Base-by-base conservation (phyloP, 2,888 invertebrate species). In the Cistogaster globosa region DNA sequence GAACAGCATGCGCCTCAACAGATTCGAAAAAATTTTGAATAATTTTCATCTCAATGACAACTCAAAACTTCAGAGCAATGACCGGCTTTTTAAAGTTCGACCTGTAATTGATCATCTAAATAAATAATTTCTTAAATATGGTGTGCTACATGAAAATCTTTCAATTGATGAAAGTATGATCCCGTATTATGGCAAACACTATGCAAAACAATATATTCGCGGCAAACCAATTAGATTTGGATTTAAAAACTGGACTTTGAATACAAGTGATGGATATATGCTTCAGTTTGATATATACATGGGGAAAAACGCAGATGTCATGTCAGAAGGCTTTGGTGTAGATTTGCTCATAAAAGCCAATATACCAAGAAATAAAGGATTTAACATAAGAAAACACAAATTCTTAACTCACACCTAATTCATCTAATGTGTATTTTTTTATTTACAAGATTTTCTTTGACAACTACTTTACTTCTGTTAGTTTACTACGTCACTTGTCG, bases 401-500 rank as follows among this genome's bases (percentile, higher is more conserved):
- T 20, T 53, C 20, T 45, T 20, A 20, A 53, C 20, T 20, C 18
- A 20, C 20, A 11, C 11, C 53, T 53, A 53, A 11, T 36, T 58
- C 32, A n/a, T 22, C 32, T 58, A 36, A 32, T 32, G 58, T 36
- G 36, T 32, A 58, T 58, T 36, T 53, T 58, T 58, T 32, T 58
- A n/a, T 36, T 58, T 58, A 58, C 58, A 58, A 53, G 36, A 58
- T 58, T 58, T 58, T 58, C 36, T 38, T 60, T 38, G 22, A 45
- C 12, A 63, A 63, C 22, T 63, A 42, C 22, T 63, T 45, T 45
- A 63, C 22, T 45, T 63, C 22, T 22, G 16, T 22, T 14, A 63
- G 45, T 8, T 45, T 45, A 22, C 63, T 45, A 45, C 22, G 38
- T 38, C 36, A 55, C 38, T 68, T 68, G 20, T 68, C 38, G 12